Percentiles rank a stretch among this genome's conserved stretches.
These are phyloP conservation scores for Enteromius thamalakanensis DNA, from an alignment of 2,797 vertebrate genomes.

Conservation along the genomic window DNA sequence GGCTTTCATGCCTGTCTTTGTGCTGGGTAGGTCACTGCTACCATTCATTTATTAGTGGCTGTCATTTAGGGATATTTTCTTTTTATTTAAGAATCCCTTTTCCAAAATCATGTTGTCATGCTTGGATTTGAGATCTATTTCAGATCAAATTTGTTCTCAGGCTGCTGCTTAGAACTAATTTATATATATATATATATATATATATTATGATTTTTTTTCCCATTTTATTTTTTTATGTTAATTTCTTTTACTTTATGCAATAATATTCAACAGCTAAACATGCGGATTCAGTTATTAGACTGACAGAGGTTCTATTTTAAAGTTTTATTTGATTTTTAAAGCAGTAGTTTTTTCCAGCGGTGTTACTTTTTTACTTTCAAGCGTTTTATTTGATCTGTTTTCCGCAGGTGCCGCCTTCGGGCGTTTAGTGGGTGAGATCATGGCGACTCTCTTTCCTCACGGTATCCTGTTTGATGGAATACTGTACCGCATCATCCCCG, in stretches of 20 bases:
- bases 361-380: too few species aligned
- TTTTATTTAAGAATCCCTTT: conserved; percentile 2
- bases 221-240: too few species aligned
- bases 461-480: conserved; percentile 93
- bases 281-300: not conserved
- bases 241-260: not conserved
- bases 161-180: too few species aligned
- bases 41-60: not conserved
- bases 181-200: too few species aligned
- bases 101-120: not conserved
- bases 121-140: not conserved
- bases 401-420: conserved; percentile 89
- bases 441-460: conserved; percentile 89
- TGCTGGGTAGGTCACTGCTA: conserved; percentile 81
- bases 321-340: too few species aligned
- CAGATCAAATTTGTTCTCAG: too few species aligned
- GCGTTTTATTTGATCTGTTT: not conserved
- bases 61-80: not conserved
- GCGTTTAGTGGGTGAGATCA: conserved; percentile 90
- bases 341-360: too few species aligned
- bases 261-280: not conserved
- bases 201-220: too few species aligned
- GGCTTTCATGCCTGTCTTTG: conserved; percentile 97
- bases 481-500: conserved; percentile 93
- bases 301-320: not conserved